Conservation (phyloP, 2,888 invertebrate species). For the Ophraella communa region DNA sequence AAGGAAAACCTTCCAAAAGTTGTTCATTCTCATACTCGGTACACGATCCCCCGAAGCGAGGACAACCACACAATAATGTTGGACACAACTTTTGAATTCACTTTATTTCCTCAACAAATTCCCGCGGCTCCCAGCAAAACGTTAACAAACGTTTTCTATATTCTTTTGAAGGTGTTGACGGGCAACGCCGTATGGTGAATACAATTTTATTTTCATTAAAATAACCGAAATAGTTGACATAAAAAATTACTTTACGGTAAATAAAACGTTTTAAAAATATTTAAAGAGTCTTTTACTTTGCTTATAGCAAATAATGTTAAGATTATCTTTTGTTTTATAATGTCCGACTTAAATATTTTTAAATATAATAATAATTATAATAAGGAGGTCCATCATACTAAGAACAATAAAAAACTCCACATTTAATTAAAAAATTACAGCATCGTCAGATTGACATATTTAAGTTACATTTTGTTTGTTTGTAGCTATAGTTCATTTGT, state of each 20-base stretch:
- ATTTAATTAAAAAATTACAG: no score
- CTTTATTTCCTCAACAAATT: slow-evolving; percentile 36
- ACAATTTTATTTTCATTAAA: background rate
- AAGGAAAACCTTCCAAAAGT: slow-evolving; percentile 19
- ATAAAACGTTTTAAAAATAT: background rate
- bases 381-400: no score
- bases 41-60: slow-evolving; percentile 22
- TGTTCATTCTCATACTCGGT: slow-evolving; percentile 12
- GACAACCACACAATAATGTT: slow-evolving; percentile 37
- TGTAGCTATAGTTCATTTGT: no score
- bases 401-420: no score
- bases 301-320: no score
- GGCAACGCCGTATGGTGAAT: background rate
- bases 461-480: no score
- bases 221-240: background rate
- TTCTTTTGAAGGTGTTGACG: background rate
- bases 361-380: no score
- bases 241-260: background rate
- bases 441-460: no score
- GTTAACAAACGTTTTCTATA: background rate
- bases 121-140: slow-evolving; percentile 25
- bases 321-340: no score
- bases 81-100: slow-evolving; percentile 44
- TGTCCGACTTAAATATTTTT: no score
- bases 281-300: no score